These are phyloP conservation scores for Hippocampus mohnikei DNA, from an alignment of 2,113 vertebrate species.

Conservation along the genomic window DNA sequence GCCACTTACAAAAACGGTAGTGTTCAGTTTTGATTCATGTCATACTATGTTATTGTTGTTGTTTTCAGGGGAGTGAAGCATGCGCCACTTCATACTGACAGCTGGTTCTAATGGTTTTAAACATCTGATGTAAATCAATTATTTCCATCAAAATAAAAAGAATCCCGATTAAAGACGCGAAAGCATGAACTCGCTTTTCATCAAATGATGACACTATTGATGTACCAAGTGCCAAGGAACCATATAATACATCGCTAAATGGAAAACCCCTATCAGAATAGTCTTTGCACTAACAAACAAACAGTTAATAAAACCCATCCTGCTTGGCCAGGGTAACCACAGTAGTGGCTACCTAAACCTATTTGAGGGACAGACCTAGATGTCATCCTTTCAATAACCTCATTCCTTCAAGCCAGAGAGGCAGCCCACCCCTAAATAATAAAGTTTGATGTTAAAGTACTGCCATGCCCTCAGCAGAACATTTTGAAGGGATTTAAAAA, in stretches of 20 bases:
- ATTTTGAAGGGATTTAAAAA: constrained; percentile 69
- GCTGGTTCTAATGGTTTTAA: no score
- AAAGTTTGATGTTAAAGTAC: constrained; percentile 64
- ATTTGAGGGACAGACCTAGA: constrained; percentile 40
- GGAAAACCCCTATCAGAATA: background rate
- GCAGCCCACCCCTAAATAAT: constrained; percentile 58
- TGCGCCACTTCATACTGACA: no score
- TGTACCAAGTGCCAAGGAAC: background rate
- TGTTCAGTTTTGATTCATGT: no score
- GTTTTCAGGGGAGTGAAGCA: no score
- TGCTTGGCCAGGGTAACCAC: background rate
- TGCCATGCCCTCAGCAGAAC: constrained; percentile 65
- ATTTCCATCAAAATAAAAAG: background rate
- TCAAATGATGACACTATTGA: background rate
- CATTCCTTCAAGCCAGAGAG: constrained; percentile 48
- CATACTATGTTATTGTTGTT: no score
- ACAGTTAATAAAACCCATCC: background rate
- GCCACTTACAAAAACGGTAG: no score
- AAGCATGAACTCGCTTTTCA: background rate
- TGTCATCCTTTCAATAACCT: constrained; percentile 43
- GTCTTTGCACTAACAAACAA: background rate
- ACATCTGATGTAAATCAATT: background rate
- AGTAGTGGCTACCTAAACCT: constrained; percentile 13
- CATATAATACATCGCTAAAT: background rate
- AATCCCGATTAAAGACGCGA: background rate